phyloP scores from a whole-genome alignment of 2,888 invertebrate species.

The Heliconius charithonia region DNA sequence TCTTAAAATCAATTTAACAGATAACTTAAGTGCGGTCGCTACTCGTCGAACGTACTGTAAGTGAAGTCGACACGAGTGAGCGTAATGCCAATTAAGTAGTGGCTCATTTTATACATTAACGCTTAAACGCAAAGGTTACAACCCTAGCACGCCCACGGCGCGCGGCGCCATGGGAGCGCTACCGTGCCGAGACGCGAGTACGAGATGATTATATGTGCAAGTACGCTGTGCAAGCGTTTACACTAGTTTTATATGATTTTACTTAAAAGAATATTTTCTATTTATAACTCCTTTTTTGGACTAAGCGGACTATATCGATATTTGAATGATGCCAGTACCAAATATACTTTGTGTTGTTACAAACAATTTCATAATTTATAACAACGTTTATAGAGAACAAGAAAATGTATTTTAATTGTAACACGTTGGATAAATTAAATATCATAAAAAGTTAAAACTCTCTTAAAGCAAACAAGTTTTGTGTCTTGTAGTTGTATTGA shows the following conservation, averaged over 20 bases:
- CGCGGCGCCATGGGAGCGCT: constrained; percentile 29
- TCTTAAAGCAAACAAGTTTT: background rate
- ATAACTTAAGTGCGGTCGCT: background rate
- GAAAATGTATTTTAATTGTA: no score
- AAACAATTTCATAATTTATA: no score
- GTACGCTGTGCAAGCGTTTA: background rate
- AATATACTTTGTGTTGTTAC: background rate
- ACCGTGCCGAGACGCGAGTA: constrained; percentile 1
- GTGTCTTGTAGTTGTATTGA: no score
- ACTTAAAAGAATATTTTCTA: background rate
- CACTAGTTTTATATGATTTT: background rate
- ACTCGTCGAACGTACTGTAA: constrained; percentile 7
- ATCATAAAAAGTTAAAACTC: background rate
- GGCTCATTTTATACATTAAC: constrained; percentile 43
- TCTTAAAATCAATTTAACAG: background rate
- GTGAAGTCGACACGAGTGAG: constrained; percentile 34
- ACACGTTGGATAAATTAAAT: background rate
- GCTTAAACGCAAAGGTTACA: constrained; percentile 48
- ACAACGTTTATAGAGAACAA: no score
- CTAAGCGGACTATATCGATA: no score
- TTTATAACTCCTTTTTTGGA: background rate
- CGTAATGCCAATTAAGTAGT: constrained; percentile 37
- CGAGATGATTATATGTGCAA: constrained; percentile 5
- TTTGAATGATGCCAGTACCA: background rate
- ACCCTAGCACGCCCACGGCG: constrained; percentile 38